phyloP scores from a whole-genome alignment of 2,113 vertebrate species.

The Myrmecobius fasciatus region DNA sequence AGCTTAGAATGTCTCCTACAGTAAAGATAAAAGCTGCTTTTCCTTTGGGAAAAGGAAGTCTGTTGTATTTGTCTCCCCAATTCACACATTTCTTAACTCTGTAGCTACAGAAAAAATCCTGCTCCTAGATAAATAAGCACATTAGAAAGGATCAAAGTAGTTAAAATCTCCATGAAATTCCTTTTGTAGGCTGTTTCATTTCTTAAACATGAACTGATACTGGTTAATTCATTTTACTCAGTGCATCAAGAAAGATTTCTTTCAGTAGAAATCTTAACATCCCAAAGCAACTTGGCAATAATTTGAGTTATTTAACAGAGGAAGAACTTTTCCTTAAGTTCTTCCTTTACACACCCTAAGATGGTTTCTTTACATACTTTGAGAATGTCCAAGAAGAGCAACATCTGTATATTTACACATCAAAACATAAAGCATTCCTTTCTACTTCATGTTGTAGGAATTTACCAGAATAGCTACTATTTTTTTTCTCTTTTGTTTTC shows the following conservation, averaged over 20 bases:
- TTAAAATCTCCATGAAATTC: background rate
- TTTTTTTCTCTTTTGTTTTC: background rate
- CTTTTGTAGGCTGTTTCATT: background rate
- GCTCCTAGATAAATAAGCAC: background rate
- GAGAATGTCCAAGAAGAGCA: background rate
- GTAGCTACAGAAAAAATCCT: background rate
- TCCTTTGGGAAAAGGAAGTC: background rate
- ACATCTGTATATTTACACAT: background rate
- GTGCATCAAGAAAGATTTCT: background rate
- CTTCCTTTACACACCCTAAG: background rate
- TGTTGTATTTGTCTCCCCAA: background rate
- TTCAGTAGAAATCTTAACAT: background rate
- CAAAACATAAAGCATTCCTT: background rate
- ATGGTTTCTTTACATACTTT: background rate
- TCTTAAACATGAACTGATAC: background rate
- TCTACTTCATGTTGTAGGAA: background rate
- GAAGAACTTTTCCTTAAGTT: background rate
- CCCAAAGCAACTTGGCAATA: background rate
- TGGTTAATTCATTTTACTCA: background rate
- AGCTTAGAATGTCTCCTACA: background rate
- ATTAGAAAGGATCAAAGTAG: background rate
- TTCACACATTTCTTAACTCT: background rate
- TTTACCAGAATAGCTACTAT: background rate
- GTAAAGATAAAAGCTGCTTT: background rate
- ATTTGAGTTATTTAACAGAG: background rate